These are phyloP conservation scores for Dicaeum eximium DNA, from an alignment of 2,113 vertebrate genomes.

Conservation along the genomic window DNA sequence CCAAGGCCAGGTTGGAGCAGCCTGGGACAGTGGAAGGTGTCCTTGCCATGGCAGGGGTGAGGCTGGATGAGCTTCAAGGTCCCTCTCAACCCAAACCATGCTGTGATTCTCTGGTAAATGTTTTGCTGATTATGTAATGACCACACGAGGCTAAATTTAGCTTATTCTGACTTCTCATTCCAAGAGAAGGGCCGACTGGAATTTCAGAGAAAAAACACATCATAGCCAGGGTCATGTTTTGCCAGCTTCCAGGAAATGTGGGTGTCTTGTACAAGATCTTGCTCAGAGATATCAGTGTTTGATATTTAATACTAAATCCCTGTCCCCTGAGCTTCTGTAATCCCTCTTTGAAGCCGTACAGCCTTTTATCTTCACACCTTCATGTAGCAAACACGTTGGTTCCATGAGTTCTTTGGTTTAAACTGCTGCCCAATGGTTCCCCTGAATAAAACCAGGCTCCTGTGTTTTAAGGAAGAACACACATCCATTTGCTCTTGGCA, in stretches of 20 bases:
- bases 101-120: not conserved
- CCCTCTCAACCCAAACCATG: not conserved
- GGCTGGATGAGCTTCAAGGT: accelerated
- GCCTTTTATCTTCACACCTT: not conserved
- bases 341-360: not conserved
- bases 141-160: not conserved
- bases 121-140: not conserved
- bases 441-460: not conserved
- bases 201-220: not conserved
- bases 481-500: not conserved
- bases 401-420: not conserved
- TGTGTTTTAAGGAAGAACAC: not conserved
- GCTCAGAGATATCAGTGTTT: not conserved
- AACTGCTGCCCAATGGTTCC: not conserved
- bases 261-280: not conserved
- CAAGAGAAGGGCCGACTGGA: not conserved
- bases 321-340: not conserved
- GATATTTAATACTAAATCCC: not conserved
- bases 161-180: not conserved
- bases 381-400: accelerated
- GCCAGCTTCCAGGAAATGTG: not conserved
- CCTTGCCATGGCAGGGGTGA: not conserved
- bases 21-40: not conserved
- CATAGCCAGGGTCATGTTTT: not conserved
- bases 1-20: not conserved